Base-by-base conservation (phyloP, 64 coral and sea anemone genomes). In the Actinia tenebrosa region DNA sequence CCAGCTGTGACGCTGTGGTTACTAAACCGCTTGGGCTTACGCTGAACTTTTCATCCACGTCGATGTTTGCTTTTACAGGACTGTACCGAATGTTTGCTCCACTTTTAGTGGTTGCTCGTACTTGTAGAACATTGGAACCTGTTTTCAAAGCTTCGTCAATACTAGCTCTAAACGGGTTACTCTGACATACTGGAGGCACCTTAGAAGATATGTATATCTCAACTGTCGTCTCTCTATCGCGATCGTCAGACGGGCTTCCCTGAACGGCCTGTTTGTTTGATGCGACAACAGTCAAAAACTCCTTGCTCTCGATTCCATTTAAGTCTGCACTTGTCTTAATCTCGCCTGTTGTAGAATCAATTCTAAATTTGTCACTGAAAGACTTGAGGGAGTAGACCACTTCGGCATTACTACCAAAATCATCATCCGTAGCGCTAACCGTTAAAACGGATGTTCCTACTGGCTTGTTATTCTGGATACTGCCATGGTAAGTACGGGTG, bases 11-110 rank as follows among this genome's bases (percentile, higher is more conserved):
- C 0, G 90, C 90, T 55, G 90, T 91, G 10, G 84, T 71, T 10
- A 91, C 78, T 1, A 53, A 20, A 23, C 90, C 90, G 47, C 46
- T 72, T 53, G 90, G 84, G 26, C 84, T 59, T 45, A 91, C 78
- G 15, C 86, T 80, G 43, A 91, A 91, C 64, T 87, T 87, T 47
- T 91, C 84, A 14, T 87, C 90, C 44, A 80, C 86, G 6, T 87
- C 77, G 18, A 56, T 42, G 16, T 91, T 71, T 2, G 85, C 86
- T 37, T 91, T 91, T 30, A 91, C 90, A 13, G 86, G 80, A 83
- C 90, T 91, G 79, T 91, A 91, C 0, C 44, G n/a, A 42, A 91
- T 82, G 27, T 42, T 56, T 15, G 71, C 53, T 6, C 50, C 46
- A 10, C 17, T n/a, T 30, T 16, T 2, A 16, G 86, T 75, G 20